These are phyloP conservation scores for Trissonchulus sp. DNA, from an alignment of 2,888 invertebrate genomes.

Conservation along the genomic window DNA sequence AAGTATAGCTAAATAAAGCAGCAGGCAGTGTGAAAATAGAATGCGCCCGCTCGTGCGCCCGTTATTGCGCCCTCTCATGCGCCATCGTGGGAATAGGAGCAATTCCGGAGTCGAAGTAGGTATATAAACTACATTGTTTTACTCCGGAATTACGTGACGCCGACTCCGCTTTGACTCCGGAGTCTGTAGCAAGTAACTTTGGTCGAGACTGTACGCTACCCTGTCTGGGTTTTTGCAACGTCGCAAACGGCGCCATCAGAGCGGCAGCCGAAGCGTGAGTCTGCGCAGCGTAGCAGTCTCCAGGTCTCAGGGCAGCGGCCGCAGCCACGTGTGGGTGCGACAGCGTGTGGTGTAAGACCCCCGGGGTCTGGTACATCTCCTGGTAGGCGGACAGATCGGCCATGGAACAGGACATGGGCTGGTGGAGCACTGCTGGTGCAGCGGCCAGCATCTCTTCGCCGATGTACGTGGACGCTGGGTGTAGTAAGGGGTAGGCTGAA, in stretches of 20 bases:
- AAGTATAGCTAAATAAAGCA: too few relatives aligned
- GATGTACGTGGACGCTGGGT: background rate
- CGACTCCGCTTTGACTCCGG: too few relatives aligned
- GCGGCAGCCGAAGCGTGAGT: background rate
- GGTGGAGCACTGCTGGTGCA: background rate
- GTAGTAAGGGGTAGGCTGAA: too few relatives aligned
- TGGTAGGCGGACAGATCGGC: background rate
- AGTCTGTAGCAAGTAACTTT: too few relatives aligned
- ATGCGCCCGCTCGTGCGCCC: too few relatives aligned
- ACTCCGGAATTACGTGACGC: too few relatives aligned
- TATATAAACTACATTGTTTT: too few relatives aligned
- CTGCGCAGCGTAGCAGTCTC: background rate
- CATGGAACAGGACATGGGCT: background rate
- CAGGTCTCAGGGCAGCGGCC: background rate
- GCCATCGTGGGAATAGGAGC: too few relatives aligned
- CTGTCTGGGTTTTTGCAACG: background rate
- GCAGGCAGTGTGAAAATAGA: too few relatives aligned
- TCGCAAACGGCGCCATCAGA: background rate
- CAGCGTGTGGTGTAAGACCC: background rate
- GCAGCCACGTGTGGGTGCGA: background rate
- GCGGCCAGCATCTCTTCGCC: background rate
- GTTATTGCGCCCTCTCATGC: too few relatives aligned
- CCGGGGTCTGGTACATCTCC: background rate
- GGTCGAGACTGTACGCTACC: too few relatives aligned
- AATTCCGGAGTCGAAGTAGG: too few relatives aligned